Base-by-base conservation (phyloP, 1,140 invertebrate species). In the Camponotus pennsylvanicus region DNA sequence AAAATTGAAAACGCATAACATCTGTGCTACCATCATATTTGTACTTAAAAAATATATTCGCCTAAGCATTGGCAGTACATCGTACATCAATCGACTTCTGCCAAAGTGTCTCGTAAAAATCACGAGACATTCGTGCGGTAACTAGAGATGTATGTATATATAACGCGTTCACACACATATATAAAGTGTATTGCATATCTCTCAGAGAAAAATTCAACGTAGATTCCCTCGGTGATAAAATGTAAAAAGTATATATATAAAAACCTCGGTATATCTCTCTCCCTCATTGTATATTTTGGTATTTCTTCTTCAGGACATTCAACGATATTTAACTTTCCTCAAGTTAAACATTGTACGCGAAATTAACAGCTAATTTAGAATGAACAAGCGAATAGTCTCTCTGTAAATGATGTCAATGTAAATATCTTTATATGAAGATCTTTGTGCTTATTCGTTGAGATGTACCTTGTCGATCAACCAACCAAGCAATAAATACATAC, bases 31-130 rank as follows among this genome's bases (percentile, higher is more conserved):
- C 61, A 78, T 61, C 66, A 66, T 91, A 89, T 94, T 95, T 94
- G 94, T 95, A 94, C 93, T 95, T 92, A 93, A 93, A 93, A 93
- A 89, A 66, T 91, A 90, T 92, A 87, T 89, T 87, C 49, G 92
- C 90, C 89, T 91, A 92, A 94, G 91, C 89, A 92, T 92, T 92
- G 92, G 92, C 92, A 93, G 88, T 94, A 52, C 18, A 89, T 86
- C 69, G 21, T 49, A 66, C 52, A 2, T 75, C 52, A 42, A 45
- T 85, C 49, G 27, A 59, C 37, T 85, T 85, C 75, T 69, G 49
- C 49, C 37, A 67, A 37, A 66, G 52, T 66, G 78, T 84, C 55
- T 76, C 40, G 87, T 80, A 77, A 61, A 89, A 82, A 82, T 77
- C 18, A 73, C 76, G 84, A 55, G 73, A 85, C 79, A 61, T 49